phyloP scores from a whole-genome alignment of 2,888 invertebrate species.

The Drosophila falleni region DNA sequence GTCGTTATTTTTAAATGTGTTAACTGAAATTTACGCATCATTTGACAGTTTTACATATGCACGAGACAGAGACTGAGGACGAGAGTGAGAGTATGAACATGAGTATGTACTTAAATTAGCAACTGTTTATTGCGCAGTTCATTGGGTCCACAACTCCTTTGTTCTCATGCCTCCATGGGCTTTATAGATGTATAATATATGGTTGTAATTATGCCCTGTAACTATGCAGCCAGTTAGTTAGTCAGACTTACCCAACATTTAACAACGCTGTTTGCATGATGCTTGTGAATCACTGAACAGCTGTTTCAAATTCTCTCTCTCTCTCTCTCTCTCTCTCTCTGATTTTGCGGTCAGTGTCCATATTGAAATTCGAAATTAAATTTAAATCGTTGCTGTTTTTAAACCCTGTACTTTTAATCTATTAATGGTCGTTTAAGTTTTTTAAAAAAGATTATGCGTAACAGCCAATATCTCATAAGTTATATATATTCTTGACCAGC shows the following conservation, averaged over 20 bases:
- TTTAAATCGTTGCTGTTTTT: conserved; percentile 18
- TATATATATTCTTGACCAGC: no score
- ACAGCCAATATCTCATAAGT: no score
- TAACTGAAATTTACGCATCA: conserved; percentile 67
- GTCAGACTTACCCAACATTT: conserved; percentile 40
- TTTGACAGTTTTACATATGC: conserved; percentile 30
- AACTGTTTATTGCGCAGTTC: conserved; percentile 54
- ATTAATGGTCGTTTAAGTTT: neutral
- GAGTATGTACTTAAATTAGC: conserved; percentile 54
- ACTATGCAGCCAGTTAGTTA: conserved; percentile 49
- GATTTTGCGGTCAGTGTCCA: conserved; percentile 13
- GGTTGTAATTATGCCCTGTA: conserved; percentile 15
- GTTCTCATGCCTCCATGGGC: conserved; percentile 53
- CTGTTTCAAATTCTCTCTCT: conserved; percentile 30
- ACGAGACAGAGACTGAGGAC: neutral
- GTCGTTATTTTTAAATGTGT: conserved; percentile 60
- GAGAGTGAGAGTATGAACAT: neutral
- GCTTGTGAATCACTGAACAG: conserved; percentile 51
- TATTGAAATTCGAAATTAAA: conserved; percentile 20
- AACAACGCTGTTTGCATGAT: conserved; percentile 27
- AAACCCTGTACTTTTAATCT: neutral
- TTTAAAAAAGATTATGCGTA: no score
- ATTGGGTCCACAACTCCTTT: conserved; percentile 53
- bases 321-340: neutral
- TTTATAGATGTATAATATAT: conserved; percentile 19